Evolutionary conservation across 2,113 vertebrate species (phyloP), one percentile per base, ranked within the genome.

Genomic region (Mohoua ochrocephala): DNA sequence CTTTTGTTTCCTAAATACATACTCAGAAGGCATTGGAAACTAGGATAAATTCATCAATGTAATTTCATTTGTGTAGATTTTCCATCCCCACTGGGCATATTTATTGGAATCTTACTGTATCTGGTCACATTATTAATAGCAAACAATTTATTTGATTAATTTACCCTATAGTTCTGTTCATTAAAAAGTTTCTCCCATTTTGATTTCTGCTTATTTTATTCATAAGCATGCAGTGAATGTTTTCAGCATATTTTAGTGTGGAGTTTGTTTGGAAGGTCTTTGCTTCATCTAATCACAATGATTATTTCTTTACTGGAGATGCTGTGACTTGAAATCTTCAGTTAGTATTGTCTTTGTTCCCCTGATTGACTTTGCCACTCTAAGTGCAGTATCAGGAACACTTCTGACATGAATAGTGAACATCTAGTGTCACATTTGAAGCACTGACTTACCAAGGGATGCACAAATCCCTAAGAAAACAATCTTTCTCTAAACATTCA

Each of bases 71-170:
- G 56, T 30, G 73, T 71, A 84, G 44, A 63, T 80, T 95, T 95
- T 95, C 88, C 90, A 92, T 80, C 44, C 47, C 76, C 65, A 63
- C 56, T 35, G 76, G 68, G 79, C 52, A 60, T 78, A 77, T 94
- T 95, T 93, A 94, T 93, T 94, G 73, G 73, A 92, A 61, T 78
- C 41, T 84, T 56, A 81, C 52, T 68, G 44, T 86, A 93, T 79
- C 79, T 71, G 18, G 68, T 67, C 76, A 91, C 30, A 82, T 94
- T 88, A 93, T 90, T 93, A 96, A 94, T 64, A 92, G 64, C 28
- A 71, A 91, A 78, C 39, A 75, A 95, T 96, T 84, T 71, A 74
- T 92, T 86, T 92, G 79, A 95, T 88, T 95, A 91, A 95, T 95
- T 88, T 92, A 35, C 28, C n/a, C 64, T 84, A 71, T 41, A 41